Evolutionary conservation across 1,140 invertebrate genomes (phyloP), one percentile per base, ranked within the genome.

Genomic region (Atta colombica): DNA sequence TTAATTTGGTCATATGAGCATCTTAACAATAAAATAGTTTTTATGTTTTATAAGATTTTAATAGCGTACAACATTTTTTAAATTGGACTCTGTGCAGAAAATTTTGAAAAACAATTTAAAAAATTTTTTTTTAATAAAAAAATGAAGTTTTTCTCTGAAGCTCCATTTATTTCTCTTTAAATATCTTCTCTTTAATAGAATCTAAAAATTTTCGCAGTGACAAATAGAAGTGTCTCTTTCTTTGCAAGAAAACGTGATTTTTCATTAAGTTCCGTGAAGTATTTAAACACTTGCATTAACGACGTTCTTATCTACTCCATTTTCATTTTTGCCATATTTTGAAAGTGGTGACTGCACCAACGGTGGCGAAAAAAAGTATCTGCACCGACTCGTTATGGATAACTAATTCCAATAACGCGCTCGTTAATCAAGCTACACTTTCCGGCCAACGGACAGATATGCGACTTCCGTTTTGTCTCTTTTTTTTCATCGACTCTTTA

Each of bases 371-470:
- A 87, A 89, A 88, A 89, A 88, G 84, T 87, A 77, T 86, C 68
- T 68, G 77, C 77, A 61, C 61, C 35, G 53, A 66, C 68, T 89
- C 72, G 90, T 91, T 82, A 84, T 85, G 88, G 84, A 86, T 91
- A 91, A 91, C 85, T 88, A 89, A 85, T 88, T 87, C 85, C 92
- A 90, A 91, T 92, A 92, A 92, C 87, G 81, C 61, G 80, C 85
- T 91, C 91, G 90, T 92, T 92, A 92, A 92, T 92, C 91, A 89
- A 90, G 69, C 82, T 68, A 77, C 88, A 89, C 72, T 91, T 92
- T 91, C 87, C 87, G 85, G 86, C 65, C 35, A 69, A 82, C 77
- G 65, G 55, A 87, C 86, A 65, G 68, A 60, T 81, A 77, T 68
- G 74, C 53, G 55, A 86, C 85, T 89, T 89, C 85, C 88, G 77